phyloP scores from a whole-genome alignment of 2,888 invertebrate genomes.

The Abrostola tripartita region DNA sequence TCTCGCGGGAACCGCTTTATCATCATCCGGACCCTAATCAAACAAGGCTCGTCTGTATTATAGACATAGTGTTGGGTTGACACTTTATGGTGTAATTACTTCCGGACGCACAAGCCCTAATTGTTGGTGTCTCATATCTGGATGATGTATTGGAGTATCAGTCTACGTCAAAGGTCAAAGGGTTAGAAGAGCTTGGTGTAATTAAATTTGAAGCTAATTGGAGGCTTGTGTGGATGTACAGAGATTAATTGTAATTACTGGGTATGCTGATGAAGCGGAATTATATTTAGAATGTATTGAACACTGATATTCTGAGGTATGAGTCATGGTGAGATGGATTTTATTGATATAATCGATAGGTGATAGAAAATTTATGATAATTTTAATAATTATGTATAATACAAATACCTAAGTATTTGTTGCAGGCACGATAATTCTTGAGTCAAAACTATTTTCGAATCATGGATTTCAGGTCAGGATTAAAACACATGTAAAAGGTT shows the following conservation, averaged over 20 bases:
- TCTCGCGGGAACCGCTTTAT: conserved; percentile 61
- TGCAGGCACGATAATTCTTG: no score
- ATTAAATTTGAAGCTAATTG: conserved; percentile 58
- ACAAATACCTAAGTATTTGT: no score
- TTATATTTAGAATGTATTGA: conserved; percentile 20
- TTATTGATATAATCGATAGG: conserved; percentile 19
- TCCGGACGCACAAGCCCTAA: conserved; percentile 66
- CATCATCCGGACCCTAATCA: conserved; percentile 71
- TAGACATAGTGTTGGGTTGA: conserved; percentile 61
- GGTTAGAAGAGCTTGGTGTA: conserved; percentile 53
- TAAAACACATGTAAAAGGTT: no score
- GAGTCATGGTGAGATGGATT: conserved; percentile 21
- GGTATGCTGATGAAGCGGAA: conserved; percentile 14
- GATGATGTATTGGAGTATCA: conserved; percentile 74
- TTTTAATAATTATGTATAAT: no score
- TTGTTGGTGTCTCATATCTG: conserved; percentile 72
- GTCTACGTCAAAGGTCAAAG: conserved; percentile 67
- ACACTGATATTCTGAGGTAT: conserved; percentile 13
- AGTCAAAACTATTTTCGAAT: no score
- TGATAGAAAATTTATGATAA: neutral
- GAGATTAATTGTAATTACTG: conserved; percentile 52
- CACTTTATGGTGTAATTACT: conserved; percentile 74
- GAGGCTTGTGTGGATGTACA: conserved; percentile 33
- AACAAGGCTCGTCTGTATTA: conserved; percentile 70
- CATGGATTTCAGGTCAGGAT: no score